A percentile compares a stretch with the other conserved stretches of the same genome.
Conservation (phyloP, 2,113 vertebrate genomes). For the Carollia perspicillata region DNA sequence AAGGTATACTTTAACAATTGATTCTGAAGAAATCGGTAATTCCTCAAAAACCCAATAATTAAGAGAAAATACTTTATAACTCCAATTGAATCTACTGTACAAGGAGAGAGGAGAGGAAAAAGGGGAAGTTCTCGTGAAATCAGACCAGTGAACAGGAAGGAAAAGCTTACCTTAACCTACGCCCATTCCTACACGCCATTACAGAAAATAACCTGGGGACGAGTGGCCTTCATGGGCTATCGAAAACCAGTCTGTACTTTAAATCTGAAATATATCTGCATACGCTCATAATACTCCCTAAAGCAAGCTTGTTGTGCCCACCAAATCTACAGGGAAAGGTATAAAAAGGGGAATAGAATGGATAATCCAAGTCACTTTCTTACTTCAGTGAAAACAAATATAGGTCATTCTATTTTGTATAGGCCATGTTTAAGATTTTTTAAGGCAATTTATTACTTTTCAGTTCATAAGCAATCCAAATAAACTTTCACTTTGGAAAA, state of each 20-base stretch:
- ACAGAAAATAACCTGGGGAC: neutral
- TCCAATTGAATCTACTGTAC: neutral
- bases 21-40: neutral
- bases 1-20: neutral
- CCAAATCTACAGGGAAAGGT: neutral
- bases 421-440: neutral
- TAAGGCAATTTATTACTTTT: neutral
- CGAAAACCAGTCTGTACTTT: neutral
- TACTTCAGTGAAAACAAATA: neutral
- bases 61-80: neutral
- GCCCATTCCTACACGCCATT: rapidly evolving
- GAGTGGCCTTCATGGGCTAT: neutral
- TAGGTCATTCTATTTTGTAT: neutral
- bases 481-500: neutral
- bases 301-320: neutral
- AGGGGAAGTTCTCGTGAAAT: neutral
- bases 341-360: neutral
- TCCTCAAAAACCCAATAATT: neutral
- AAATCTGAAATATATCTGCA: neutral
- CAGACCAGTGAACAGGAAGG: neutral
- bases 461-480: neutral
- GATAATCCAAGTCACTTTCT: neutral
- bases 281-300: neutral
- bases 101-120: neutral
- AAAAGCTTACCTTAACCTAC: neutral